Evolutionary conservation across 1,140 invertebrate genomes (phyloP), one percentile per base, ranked within the genome.

Genomic region (Drosophila funebris): DNA sequence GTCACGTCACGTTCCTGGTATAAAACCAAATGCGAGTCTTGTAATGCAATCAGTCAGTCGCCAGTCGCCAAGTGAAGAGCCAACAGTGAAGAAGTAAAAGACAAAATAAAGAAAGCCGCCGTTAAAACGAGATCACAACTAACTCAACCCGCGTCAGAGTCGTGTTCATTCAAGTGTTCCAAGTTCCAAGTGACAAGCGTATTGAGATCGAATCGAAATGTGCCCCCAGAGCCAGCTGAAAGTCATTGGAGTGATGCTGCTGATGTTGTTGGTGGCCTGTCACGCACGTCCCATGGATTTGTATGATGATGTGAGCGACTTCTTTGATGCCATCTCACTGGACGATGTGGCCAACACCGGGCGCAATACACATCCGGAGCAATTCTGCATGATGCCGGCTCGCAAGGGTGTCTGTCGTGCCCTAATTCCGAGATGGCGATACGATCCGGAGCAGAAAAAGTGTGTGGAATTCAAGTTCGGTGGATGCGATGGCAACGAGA

Each of bases 401-500:
- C 83, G 90, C 7, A 92, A 92, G 22, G 95, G 95, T 6, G 92
- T 93, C 54, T 95, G 95, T 71, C 88, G 92, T 8, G 94, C 94
- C 2, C 78, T 93, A 2, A 93, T 95, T 43, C 92, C 93, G 1
- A 91, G 94, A 20, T 92, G 91, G 91, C 90, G 90, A 41, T 92
- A 92, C 75, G 94, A 96, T 90, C 83, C 93, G 0, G 80, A 89
- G 31, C 92, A 92, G 39, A 92, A 93, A 33, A 90, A 92, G 58
- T 95, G 95, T 74, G 83, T 92, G 31, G 90, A 93, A 78, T 96
- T 95, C 89, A 93, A 94, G 58, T 96, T 94, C 68, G 94, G 95
- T 4, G 95, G 95, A 52, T 95, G 95, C 75, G 93, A 94, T 56
- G 95, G 94, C 54, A 96, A 96, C 85, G 92, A 91, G 27, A 95